Percentiles rank a stretch among this genome's conserved stretches.
Conservation (phyloP, 2,113 vertebrate genomes). For the Crotalus viridis region DNA sequence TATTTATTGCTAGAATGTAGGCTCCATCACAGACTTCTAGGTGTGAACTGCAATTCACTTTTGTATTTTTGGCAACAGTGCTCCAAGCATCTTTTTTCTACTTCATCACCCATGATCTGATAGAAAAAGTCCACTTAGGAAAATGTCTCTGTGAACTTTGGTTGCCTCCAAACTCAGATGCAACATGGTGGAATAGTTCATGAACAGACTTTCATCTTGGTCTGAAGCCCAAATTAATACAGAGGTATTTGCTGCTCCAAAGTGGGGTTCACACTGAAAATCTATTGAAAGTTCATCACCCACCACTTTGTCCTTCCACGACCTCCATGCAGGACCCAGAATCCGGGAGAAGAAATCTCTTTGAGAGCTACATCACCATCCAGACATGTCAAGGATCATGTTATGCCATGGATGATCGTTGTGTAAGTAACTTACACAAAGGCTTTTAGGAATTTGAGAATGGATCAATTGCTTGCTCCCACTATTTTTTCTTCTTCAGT, state of each 20-base stretch:
- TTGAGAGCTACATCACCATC: neutral
- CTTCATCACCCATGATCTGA: neutral
- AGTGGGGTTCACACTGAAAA: neutral
- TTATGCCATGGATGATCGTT: neutral
- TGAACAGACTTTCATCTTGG: neutral
- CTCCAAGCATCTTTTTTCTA: too few relatives aligned
- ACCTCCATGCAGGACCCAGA: neutral
- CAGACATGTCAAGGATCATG: neutral
- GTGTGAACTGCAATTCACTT: too few relatives aligned
- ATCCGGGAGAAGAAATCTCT: neutral
- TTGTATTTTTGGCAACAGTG: too few relatives aligned
- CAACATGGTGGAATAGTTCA: neutral
- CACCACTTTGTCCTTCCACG: neutral
- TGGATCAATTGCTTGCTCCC: constrained; percentile 18
- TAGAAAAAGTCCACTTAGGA: neutral
- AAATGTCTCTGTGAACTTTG: neutral
- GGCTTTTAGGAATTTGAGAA: constrained; percentile 23
- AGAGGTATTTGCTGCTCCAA: neutral
- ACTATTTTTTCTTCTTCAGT: constrained; percentile 20
- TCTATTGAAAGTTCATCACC: neutral
- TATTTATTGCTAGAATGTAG: too few relatives aligned
- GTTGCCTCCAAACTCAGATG: neutral
- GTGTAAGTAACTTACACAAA: too few relatives aligned
- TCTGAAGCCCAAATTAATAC: neutral
- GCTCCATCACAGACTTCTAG: too few relatives aligned